Conservation (phyloP, 2,888 invertebrate species). For the Rhamphomyia laevipes region DNA sequence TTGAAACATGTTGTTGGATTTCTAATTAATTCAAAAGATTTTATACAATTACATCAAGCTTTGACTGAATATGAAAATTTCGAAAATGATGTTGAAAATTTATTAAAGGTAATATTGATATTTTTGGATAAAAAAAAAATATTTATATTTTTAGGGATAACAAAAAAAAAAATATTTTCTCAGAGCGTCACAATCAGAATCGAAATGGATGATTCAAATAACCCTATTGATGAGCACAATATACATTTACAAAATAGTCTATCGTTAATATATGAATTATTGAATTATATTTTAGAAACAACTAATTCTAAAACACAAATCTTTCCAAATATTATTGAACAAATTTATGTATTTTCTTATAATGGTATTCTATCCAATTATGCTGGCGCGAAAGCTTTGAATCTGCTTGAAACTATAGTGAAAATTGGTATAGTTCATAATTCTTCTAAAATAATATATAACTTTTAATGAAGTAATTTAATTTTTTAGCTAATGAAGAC, state of each 20-base stretch:
- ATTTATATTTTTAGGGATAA: too few species aligned
- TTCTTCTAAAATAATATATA: not conserved
- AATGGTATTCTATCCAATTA: conserved; percentile 26
- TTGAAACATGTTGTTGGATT: conserved; percentile 32
- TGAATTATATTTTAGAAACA: conserved; percentile 26
- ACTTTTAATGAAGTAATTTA: not conserved
- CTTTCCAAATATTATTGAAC: not conserved
- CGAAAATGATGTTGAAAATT: conserved; percentile 26
- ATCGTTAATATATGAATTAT: conserved; percentile 15
- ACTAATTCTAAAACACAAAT: conserved; percentile 10
- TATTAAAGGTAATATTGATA: conserved; percentile 28
- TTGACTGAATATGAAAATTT: conserved; percentile 27
- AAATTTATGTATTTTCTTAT: too few species aligned
- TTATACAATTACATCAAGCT: conserved; percentile 27
- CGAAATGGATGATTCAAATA: too few species aligned
- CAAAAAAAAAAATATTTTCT: too few species aligned
- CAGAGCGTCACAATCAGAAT: too few species aligned
- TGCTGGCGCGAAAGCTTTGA: conserved; percentile 27
- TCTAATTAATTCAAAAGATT: conserved; percentile 25
- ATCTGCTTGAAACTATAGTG: conserved; percentile 24
- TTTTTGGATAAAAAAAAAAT: too few species aligned
- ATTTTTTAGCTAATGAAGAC: conserved; percentile 15
- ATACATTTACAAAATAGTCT: conserved; percentile 5
- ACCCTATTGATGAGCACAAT: not conserved
- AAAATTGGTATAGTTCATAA: conserved; percentile 18